Base-by-base conservation (phyloP, 2,797 vertebrate genomes). In the Sus cebifrons region DNA sequence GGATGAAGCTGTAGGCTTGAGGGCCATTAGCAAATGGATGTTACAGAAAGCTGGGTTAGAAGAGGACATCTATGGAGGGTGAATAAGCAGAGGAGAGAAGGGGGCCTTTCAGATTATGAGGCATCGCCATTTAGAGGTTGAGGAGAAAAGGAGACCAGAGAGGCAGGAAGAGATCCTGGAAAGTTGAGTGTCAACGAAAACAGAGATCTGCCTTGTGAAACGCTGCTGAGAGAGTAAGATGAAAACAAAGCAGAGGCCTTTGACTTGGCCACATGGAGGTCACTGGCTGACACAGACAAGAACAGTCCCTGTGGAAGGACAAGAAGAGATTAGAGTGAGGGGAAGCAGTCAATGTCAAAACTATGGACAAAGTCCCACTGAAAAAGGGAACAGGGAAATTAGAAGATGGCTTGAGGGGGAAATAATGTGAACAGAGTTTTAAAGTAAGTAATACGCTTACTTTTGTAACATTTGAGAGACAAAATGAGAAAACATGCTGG, bases 401-500 rank as follows among this genome's bases (percentile, higher is more conserved):
- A 71, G 13, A 65, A 75, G n/a, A 58, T 8, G 64, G 49, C 4
- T 44, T 27, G n/a, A n/a, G n/a, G 15, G 20, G 23, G 25, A 49
- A 70, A 91, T 25, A 70, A 75, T 49, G 49, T 58, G 54, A 79
- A 83, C n/a, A 84, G n/a, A 70, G 27, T 90, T 71, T 40, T 56
- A 87, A 89, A 71, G 36, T 71, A 79, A 83, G 68, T 87, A 92
- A 77, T 25, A 36, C 83, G 83, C 78, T 95, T 91, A 62, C 58
- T 92, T 92, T 92, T 85, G 36, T 13, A 88, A 56, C 44, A 74
- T 79, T 77, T 86, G 79, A 88, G 36, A 65, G 83, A 87, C 36
- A 93, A 91, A 92, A 96, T 93, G 89, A 90, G 27, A 89, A 92
- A 95, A 81, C 17, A 16, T 93, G 87, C 20, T 75, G 36, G 49